phyloP scores from a whole-genome alignment of 2,797 vertebrate species.

The Lepidocolaptes lacrymiger region DNA sequence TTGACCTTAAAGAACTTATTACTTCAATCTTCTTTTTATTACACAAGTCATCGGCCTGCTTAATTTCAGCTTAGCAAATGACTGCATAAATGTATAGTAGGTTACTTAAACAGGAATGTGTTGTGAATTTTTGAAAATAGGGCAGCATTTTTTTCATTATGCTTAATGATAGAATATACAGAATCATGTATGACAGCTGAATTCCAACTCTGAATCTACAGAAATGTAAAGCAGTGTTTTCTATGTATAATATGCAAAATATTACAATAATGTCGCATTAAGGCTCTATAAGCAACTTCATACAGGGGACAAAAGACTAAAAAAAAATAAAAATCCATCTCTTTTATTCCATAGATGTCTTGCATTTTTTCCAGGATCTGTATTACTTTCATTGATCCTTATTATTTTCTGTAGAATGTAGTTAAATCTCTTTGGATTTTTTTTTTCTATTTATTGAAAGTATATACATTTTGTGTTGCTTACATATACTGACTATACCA shows the following conservation, averaged over 20 bases:
- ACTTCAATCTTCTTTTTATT: slow-evolving; percentile 25
- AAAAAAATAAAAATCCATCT: not conserved
- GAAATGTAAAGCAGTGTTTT: not conserved
- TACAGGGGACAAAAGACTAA: not conserved
- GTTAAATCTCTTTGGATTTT: not conserved
- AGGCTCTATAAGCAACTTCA: not conserved
- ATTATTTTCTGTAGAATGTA: not conserved
- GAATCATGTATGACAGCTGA: not conserved
- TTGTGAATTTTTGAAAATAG: not conserved
- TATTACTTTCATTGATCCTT: not conserved
- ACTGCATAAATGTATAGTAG: not conserved
- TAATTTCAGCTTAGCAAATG: not conserved
- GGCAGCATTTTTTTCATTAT: not conserved
- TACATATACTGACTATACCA: not conserved
- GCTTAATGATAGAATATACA: not conserved
- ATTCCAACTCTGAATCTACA: not conserved
- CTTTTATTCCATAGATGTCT: not conserved
- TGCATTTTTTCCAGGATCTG: not conserved
- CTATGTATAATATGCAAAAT: not conserved
- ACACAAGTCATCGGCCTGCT: not conserved
- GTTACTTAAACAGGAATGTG: not conserved
- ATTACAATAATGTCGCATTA: not conserved
- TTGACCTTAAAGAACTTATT: slow-evolving; percentile 32
- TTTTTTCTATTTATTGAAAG: not conserved
- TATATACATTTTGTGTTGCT: not conserved